Conservation (phyloP, 1,140 invertebrate genomes). For the Drosophila biarmipes region DNA sequence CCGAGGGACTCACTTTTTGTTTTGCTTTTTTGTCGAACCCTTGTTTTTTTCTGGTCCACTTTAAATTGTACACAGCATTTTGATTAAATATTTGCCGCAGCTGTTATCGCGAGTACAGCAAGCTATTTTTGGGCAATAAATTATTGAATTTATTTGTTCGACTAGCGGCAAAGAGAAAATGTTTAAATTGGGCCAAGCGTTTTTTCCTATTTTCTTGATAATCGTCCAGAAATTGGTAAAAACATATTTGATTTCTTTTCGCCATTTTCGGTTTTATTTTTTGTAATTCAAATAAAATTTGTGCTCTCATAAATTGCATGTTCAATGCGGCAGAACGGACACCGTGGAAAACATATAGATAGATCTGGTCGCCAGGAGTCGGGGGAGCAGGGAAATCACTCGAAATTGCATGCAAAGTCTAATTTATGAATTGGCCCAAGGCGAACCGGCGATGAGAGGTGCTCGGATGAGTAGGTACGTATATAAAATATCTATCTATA, state of each 20-base stretch:
- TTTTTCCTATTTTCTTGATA: constrained; percentile 56
- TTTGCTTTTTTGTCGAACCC: constrained; percentile 14
- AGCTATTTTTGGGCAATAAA: constrained; percentile 65
- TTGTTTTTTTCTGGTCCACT: constrained; percentile 10
- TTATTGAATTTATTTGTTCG: constrained; percentile 69
- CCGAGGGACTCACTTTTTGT: constrained; percentile 25
- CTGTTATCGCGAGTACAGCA: constrained; percentile 62
- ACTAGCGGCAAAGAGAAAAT: constrained; percentile 20
- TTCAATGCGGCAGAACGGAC: constrained; percentile 69
- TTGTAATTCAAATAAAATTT: constrained; percentile 67
- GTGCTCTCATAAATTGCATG: constrained; percentile 66
- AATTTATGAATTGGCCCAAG: constrained; percentile 59
- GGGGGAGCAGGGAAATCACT: constrained; percentile 19
- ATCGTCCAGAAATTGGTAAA: constrained; percentile 76
- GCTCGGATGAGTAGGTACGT: constrained; percentile 17
- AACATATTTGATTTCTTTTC: constrained; percentile 59
- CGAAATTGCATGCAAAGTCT: constrained; percentile 62
- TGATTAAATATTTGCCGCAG: constrained; percentile 75
- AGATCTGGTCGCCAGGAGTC: background rate
- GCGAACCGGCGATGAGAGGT: constrained; percentile 8
- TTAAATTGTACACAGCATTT: constrained; percentile 50
- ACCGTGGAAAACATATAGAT: constrained; percentile 4
- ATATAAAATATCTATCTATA: background rate
- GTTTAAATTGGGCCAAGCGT: constrained; percentile 23
- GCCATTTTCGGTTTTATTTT: constrained; percentile 23